phyloP scores from a whole-genome alignment of 2,888 invertebrate genomes.

The Cartodere bifasciata region DNA sequence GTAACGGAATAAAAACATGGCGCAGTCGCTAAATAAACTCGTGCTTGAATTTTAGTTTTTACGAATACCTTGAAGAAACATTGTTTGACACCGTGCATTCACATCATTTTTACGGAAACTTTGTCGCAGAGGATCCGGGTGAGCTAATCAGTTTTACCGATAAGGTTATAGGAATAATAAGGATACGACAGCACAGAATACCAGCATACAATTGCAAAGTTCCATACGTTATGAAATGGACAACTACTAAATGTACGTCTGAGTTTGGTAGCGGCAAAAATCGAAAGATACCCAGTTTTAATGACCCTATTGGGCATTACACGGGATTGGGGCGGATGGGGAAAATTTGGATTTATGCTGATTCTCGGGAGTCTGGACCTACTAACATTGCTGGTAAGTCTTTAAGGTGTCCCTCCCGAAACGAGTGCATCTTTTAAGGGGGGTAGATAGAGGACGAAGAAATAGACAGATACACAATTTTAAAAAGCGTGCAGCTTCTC shows the following conservation, averaged over 20 bases:
- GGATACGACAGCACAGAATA: constrained; percentile 20
- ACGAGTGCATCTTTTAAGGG: too few species aligned
- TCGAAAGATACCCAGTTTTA: constrained; percentile 7
- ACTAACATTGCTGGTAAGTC: not conserved
- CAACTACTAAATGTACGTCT: constrained; percentile 16
- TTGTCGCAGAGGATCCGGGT: constrained; percentile 17
- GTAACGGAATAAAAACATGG: too few species aligned
- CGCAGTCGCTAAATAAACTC: too few species aligned
- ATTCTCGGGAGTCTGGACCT: not conserved
- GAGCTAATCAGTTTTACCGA: constrained; percentile 22
- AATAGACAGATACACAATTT: too few species aligned
- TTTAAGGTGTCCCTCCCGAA: too few species aligned
- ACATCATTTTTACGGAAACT: constrained; percentile 22
- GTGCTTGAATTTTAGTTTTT: constrained; percentile 9
- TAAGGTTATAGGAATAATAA: constrained; percentile 22
- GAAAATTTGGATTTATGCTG: constrained; percentile 4
- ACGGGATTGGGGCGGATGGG: constrained; percentile 12
- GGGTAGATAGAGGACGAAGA: too few species aligned
- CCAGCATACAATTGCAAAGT: constrained; percentile 12
- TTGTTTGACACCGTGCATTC: constrained; percentile 20
- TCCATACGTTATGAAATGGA: constrained; percentile 14
- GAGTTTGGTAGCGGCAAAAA: too few species aligned
- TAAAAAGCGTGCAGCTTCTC: too few species aligned
- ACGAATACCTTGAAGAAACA: constrained; percentile 10
- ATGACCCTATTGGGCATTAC: constrained; percentile 12